Conservation (phyloP, 1,140 invertebrate species). For the Odontomachus brunneus region DNA sequence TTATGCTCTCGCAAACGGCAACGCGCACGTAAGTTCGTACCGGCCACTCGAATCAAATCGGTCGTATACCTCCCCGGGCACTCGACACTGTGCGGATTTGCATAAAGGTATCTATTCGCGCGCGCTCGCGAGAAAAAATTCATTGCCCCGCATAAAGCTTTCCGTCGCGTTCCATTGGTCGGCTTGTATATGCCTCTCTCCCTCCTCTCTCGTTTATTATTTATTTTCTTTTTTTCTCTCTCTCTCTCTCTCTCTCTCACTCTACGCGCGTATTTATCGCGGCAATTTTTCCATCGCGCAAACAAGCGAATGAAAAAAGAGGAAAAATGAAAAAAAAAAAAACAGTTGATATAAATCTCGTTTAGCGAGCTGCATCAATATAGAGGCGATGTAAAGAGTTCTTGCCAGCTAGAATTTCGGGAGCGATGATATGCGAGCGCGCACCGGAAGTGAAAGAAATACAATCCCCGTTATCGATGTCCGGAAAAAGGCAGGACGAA, state of each 20-base stretch:
- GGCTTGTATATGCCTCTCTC: background rate
- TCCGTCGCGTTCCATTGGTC: slow-evolving; percentile 22
- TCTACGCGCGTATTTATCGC: slow-evolving; percentile 32
- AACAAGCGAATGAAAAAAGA: slow-evolving; percentile 8
- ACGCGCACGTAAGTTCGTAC: slow-evolving; percentile 66
- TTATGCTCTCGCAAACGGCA: slow-evolving; percentile 74
- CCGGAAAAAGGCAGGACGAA: too few species aligned
- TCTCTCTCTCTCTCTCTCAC: too few species aligned
- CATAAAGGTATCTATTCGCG: slow-evolving; percentile 49
- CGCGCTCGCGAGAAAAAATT: slow-evolving; percentile 41
- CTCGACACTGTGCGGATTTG: slow-evolving; percentile 48
- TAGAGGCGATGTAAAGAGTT: too few species aligned
- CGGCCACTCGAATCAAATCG: slow-evolving; percentile 68
- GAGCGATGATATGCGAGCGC: too few species aligned
- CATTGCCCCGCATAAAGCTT: slow-evolving; percentile 50
- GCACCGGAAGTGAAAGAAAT: too few species aligned
- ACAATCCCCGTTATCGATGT: too few species aligned
- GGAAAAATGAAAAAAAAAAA: too few species aligned
- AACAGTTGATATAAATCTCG: too few species aligned
- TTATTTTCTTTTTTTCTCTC: too few species aligned
- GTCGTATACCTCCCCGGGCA: slow-evolving; percentile 46
- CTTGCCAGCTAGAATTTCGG: too few species aligned
- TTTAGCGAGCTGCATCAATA: too few species aligned
- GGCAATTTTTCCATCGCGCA: background rate
- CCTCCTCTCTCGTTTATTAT: background rate